A percentile compares a stretch with the other conserved stretches of the same genome.
Conservation (phyloP, 1,140 invertebrate genomes). For the Apis dorsata region DNA sequence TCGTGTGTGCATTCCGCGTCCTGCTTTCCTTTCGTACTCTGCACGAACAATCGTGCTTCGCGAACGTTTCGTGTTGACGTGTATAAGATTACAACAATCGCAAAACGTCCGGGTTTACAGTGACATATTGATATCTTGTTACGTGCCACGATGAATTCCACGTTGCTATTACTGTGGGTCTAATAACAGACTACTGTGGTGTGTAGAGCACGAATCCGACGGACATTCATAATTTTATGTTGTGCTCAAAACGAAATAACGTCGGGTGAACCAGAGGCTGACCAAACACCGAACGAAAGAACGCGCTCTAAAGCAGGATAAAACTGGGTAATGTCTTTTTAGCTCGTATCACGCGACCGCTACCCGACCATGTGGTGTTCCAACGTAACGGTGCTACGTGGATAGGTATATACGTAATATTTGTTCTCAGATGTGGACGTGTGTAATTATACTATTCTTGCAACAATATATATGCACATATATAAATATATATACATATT, state of each 20-base stretch:
- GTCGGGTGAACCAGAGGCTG: neutral
- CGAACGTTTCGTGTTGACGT: neutral
- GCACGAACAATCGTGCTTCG: neutral
- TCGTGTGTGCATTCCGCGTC: conserved; percentile 13
- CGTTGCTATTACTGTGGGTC: conserved; percentile 5
- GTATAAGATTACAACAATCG: neutral
- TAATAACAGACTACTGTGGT: conserved; percentile 18
- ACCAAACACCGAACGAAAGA: conserved; percentile 7
- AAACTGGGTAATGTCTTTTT: conserved; percentile 43
- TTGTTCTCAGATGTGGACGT: neutral
- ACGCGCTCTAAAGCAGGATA: neutral
- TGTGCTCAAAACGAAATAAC: neutral
- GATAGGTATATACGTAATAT: conserved; percentile 1
- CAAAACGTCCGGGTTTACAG: neutral
- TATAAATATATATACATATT: too few relatives aligned
- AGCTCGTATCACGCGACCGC: conserved; percentile 32
- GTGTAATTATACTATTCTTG: neutral
- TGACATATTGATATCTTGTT: conserved; percentile 10
- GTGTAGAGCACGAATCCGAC: neutral
- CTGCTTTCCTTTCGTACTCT: conserved; percentile 25
- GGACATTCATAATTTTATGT: neutral
- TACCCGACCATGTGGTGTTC: conserved; percentile 38
- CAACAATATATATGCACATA: neutral
- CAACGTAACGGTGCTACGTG: conserved; percentile 41
- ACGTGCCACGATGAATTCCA: conserved; percentile 7